Base-by-base conservation (phyloP, 1,140 invertebrate species). In the Drosophila albomicans region DNA sequence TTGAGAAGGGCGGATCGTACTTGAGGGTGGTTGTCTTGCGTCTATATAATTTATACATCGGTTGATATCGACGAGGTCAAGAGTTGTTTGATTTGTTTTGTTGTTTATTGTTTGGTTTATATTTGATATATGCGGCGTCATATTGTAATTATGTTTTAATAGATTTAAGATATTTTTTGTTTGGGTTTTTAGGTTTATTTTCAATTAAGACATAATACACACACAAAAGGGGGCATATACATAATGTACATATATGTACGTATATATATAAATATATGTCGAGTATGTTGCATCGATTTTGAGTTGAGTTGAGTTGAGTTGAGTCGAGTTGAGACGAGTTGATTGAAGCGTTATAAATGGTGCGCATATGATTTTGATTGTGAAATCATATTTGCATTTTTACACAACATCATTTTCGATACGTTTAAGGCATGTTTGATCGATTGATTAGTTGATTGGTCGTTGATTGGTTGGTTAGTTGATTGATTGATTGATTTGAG, bases 1-100 rank as follows among this genome's bases (percentile, higher is more conserved):
- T 97, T 82, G 95, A 94, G 93, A 97, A 97, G 38, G 96, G 96
- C 70, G 96, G 95, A 92, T 98, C 96, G 93, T 96, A 97, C 92
- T 97, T 97, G 85, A 96, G 96, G 92, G 97, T 94, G 67, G 96
- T 96, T 89, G 96, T 97, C 94, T 97, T 97, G 94, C 96, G 96
- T 95, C 96, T 95, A 93, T 64, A 82, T 25, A 25, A 4, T 25
- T 25, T 3, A 25, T 25, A 25, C 20, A 25, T 25, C 92, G 62
- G 62, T 62, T 69, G 67, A 65, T 68, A 64, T 76, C 38, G 59
- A 16, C 66, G 5, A 25, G 30, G 56, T 69, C 76, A 61, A 45
- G 28, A 66, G 68, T 73, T 73, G 67, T 71, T 70, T 62, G 45
- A 46, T 56, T 52, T 45, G 66, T 64, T 75, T 65, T 63, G 35